These are phyloP conservation scores for Catharus bicknelli DNA, from an alignment of 2,113 vertebrate genomes.

Conservation along the genomic window DNA sequence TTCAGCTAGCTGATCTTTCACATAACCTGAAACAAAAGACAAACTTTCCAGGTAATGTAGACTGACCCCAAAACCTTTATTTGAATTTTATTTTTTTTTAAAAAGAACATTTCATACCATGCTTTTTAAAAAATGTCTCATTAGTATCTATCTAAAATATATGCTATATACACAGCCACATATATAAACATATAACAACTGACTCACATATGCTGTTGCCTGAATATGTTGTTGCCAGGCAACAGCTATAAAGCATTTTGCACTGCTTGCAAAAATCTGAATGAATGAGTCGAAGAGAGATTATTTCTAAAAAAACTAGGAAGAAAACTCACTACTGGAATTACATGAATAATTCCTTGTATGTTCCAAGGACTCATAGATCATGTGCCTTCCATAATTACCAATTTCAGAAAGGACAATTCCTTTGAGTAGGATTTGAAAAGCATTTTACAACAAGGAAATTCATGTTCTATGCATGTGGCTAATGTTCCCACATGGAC, in stretches of 20 bases:
- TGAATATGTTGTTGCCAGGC: slow-evolving; percentile 59
- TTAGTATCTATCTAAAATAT: not conserved
- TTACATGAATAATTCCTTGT: slow-evolving; percentile 42
- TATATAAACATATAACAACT: slow-evolving; percentile 24
- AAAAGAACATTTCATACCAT: not conserved
- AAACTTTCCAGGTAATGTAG: not conserved
- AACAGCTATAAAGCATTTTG: slow-evolving; percentile 56
- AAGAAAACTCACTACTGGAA: slow-evolving; percentile 39
- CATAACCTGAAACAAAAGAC: not conserved
- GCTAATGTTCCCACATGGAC: not conserved
- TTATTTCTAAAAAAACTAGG: slow-evolving; percentile 28
- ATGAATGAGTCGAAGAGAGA: slow-evolving; percentile 48
- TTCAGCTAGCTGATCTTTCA: not conserved
- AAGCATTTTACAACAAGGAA: slow-evolving; percentile 28
- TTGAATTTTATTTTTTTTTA: not conserved
- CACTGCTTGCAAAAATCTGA: slow-evolving; percentile 62
- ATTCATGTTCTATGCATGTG: not conserved
- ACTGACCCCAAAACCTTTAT: not conserved
- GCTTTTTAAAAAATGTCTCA: not conserved
- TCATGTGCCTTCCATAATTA: slow-evolving; percentile 9
- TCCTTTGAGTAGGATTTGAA: slow-evolving; percentile 21
- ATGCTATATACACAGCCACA: not conserved
- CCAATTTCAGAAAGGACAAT: not conserved
- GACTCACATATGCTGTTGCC: slow-evolving; percentile 50
- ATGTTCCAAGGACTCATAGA: slow-evolving; percentile 14